phyloP scores from a whole-genome alignment of 2,113 vertebrate genomes.

The Grallaria varia region DNA sequence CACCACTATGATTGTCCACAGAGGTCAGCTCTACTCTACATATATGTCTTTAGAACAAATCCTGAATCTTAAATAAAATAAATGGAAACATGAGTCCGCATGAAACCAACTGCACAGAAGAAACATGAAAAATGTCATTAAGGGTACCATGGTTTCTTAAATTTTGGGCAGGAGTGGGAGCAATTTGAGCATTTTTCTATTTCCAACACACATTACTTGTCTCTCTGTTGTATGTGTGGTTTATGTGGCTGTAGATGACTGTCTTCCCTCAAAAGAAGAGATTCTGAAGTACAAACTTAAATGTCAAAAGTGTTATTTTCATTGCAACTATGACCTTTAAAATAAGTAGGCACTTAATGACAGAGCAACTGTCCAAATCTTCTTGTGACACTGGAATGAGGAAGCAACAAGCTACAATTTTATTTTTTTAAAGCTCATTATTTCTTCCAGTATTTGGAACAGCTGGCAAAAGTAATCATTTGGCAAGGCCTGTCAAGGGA shows the following conservation, averaged over 20 bases:
- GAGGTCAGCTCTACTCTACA: neutral
- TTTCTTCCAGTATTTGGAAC: neutral
- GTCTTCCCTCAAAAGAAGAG: neutral
- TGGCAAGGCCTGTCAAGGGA: conserved; percentile 12
- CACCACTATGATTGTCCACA: neutral
- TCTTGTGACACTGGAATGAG: neutral
- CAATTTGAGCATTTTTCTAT: neutral
- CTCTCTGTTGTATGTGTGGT: neutral
- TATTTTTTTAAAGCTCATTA: neutral
- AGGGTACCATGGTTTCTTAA: neutral
- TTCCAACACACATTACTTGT: neutral
- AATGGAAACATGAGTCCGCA: neutral
- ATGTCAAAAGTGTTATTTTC: neutral
- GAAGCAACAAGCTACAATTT: neutral
- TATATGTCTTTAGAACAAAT: accelerated
- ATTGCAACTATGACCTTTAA: conserved; percentile 12
- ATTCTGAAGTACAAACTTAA: neutral
- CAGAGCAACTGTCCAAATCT: neutral
- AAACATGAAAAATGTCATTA: neutral
- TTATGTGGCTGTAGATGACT: neutral
- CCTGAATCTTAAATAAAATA: neutral
- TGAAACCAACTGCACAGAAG: neutral
- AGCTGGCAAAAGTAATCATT: conserved; percentile 36
- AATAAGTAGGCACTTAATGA: neutral
- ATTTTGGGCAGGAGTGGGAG: neutral